Evolutionary conservation across 2,888 invertebrate genomes (phyloP).

Genomic region (Ctenicera cuprea): DNA sequence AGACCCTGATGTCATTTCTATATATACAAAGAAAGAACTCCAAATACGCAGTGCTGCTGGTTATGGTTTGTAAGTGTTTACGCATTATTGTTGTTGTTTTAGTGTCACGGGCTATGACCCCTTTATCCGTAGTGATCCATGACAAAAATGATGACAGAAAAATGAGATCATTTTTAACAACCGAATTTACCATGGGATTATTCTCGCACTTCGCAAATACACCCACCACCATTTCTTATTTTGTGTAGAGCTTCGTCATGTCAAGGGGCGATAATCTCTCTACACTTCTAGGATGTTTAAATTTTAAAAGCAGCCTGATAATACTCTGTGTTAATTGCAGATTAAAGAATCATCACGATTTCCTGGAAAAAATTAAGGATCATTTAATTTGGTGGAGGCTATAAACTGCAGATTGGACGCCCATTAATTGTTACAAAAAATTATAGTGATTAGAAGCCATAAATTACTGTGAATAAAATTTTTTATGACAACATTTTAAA

Average conservation of each 20-base stretch:
- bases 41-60: slow-evolving; percentile 40
- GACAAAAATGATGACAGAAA: slow-evolving; percentile 54
- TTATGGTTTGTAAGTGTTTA: slow-evolving; percentile 50
- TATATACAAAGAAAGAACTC: slow-evolving; percentile 43
- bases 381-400: no score
- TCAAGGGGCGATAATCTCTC: not conserved
- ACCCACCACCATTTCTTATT: slow-evolving; percentile 35
- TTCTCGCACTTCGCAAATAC: slow-evolving; percentile 41
- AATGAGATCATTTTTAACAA: slow-evolving; percentile 54
- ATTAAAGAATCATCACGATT: no score
- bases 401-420: no score
- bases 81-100: slow-evolving; percentile 50
- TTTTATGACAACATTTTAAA: no score
- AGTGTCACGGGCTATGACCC: slow-evolving; percentile 52
- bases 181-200: slow-evolving; percentile 42
- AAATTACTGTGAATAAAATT: no score
- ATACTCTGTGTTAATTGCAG: slow-evolving; percentile 1
- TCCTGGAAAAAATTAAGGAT: no score
- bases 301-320: not conserved
- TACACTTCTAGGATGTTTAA: not conserved
- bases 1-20: slow-evolving; percentile 52
- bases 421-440: no score
- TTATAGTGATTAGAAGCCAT: no score
- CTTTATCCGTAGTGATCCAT: slow-evolving; percentile 49
- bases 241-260: slow-evolving; percentile 1